Conservation (phyloP, 2,888 invertebrate genomes). For the Odontocerum albicorne region DNA sequence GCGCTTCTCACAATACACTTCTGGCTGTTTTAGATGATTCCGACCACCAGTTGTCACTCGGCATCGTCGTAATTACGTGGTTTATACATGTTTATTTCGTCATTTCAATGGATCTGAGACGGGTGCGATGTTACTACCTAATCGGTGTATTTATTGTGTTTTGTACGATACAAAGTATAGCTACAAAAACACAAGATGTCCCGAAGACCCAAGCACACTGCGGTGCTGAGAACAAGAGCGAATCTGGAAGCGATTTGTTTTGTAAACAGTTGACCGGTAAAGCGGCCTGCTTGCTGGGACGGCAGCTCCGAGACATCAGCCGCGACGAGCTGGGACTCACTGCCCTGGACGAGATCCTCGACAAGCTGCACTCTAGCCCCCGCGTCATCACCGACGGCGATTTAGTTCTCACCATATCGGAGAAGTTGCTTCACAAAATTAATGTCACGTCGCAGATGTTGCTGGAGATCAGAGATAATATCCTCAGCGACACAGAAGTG, state of each 20-base stretch:
- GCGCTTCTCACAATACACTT: no score
- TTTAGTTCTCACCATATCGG: constrained; percentile 45
- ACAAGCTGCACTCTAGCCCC: constrained; percentile 10
- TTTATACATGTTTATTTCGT: no score
- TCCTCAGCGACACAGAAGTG: constrained; percentile 45
- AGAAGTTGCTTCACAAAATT: constrained; percentile 50
- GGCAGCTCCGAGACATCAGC: constrained; percentile 9
- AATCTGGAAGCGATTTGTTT: constrained; percentile 2
- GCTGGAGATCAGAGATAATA: constrained; percentile 48
- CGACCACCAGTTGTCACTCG: no score
- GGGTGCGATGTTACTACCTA: no score
- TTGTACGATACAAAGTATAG: no score
- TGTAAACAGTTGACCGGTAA: constrained; percentile 10
- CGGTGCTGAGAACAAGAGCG: constrained; percentile 4
- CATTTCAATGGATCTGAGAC: no score
- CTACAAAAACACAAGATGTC: constrained; percentile 11
- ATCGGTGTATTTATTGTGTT: no score
- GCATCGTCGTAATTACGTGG: no score
- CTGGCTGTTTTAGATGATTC: no score
- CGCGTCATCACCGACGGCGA: constrained; percentile 43
- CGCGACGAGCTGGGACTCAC: constrained; percentile 23
- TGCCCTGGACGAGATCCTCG: constrained; percentile 16
- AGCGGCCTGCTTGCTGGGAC: constrained; percentile 16
- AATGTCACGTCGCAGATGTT: constrained; percentile 50
- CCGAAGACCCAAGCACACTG: neutral